Percentiles rank a stretch among this genome's conserved stretches.
These are phyloP conservation scores for Sitobion miscanthi DNA, from an alignment of 1,140 invertebrate species.

Conservation along the genomic window DNA sequence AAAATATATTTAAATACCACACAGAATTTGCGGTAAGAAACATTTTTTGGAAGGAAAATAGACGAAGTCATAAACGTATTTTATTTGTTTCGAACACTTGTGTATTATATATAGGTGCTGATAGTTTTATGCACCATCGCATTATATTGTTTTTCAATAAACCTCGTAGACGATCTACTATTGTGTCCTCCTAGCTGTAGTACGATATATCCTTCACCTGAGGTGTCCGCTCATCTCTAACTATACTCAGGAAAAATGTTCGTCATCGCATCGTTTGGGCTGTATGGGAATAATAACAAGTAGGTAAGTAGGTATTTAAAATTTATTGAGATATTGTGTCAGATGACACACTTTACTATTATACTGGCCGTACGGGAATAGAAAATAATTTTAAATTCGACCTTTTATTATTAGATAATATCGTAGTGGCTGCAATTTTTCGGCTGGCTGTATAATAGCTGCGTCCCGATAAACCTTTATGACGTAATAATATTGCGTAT, in stretches of 20 bases:
- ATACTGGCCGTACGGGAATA: not conserved
- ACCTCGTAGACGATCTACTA: not conserved
- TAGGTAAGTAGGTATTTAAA: not conserved
- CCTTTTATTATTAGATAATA: not conserved
- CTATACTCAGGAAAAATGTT: not conserved
- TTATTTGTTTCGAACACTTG: not conserved
- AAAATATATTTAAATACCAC: not conserved
- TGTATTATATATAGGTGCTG: not conserved
- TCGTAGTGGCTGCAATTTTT: not conserved
- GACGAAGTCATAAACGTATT: not conserved
- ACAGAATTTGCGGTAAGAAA: not conserved
- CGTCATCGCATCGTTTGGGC: not conserved
- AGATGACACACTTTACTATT: not conserved
- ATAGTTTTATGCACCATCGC: no score
- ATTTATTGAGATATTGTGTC: no score
- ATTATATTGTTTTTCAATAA: not conserved
- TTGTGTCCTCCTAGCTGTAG: not conserved
- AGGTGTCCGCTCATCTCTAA: not conserved
- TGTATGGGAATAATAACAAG: not conserved
- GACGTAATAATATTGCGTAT: not conserved
- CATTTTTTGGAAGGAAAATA: not conserved
- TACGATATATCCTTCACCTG: not conserved
- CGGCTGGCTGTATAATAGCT: not conserved
- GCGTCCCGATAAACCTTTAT: not conserved
- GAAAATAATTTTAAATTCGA: not conserved